Conservation (phyloP, 1,140 invertebrate genomes). For the Euschistus heros region DNA sequence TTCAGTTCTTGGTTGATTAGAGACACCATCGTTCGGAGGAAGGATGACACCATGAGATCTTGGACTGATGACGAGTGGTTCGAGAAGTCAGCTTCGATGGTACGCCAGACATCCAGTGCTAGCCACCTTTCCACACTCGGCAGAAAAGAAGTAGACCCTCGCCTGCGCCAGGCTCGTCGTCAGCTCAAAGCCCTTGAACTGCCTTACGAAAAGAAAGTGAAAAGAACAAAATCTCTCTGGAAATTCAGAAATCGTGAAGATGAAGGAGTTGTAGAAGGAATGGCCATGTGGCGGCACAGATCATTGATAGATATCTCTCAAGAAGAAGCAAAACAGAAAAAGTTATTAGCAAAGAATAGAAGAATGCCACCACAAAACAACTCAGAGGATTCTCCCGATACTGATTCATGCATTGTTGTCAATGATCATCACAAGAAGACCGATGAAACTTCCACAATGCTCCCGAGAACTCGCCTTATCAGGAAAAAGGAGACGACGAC, state of each 20-base stretch:
- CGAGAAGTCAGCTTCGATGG: slow-evolving; percentile 27
- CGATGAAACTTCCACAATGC: slow-evolving; percentile 25
- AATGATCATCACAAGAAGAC: slow-evolving; percentile 50
- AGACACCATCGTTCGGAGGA: slow-evolving; percentile 1
- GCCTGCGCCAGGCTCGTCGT: slow-evolving; percentile 36
- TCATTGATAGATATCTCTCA: slow-evolving; percentile 59
- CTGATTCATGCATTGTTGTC: slow-evolving; percentile 55
- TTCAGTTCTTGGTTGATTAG: background rate
- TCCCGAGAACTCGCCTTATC: slow-evolving; percentile 30
- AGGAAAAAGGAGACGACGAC: slow-evolving; percentile 5
- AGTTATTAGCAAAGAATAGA: slow-evolving; percentile 1
- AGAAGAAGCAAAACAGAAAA: slow-evolving; percentile 32
- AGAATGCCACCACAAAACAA: slow-evolving; percentile 19
- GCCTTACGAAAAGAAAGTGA: slow-evolving; percentile 40
- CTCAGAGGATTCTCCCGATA: slow-evolving; percentile 32
- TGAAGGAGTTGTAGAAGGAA: slow-evolving; percentile 49
- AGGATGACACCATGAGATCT: slow-evolving; percentile 5
- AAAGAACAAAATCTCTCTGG: slow-evolving; percentile 69
- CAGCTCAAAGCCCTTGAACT: slow-evolving; percentile 28
- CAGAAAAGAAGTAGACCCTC: slow-evolving; percentile 23
- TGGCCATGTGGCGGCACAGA: slow-evolving; percentile 74
- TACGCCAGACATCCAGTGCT: slow-evolving; percentile 30
- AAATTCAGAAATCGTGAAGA: slow-evolving; percentile 59
- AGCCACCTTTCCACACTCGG: slow-evolving; percentile 28
- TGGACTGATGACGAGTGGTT: slow-evolving; percentile 6